Evolutionary conservation across 2,888 invertebrate genomes (phyloP), one percentile per base, ranked within the genome.

Genomic region (Mesorhabditis sp.): DNA sequence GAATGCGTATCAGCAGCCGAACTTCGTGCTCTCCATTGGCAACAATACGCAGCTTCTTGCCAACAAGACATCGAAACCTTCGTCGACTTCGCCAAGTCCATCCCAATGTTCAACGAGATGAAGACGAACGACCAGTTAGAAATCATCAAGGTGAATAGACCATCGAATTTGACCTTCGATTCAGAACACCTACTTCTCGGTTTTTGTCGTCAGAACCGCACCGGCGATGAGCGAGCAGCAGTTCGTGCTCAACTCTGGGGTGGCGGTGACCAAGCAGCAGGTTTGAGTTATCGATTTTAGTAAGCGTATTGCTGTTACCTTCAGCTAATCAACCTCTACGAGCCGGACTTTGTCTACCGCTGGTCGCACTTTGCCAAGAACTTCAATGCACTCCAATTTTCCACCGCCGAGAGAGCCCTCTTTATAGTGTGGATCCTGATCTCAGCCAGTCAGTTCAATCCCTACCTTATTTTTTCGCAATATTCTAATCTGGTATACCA

Each of bases 81-180:
- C n/a, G 73, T 76, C 3, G 62, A 63, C 3, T 75, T 74, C 44
- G 70, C 71, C 4, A 74, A 71, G 50, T 15, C 63, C 4, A 70
- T 77, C 45, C 73, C 77, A 1, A 65, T 67, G 1, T 69, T 76
- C 66, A 58, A 45, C 7, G 10, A 4, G 0, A 5, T 77, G 13
- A 13, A 61, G 0, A 6, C 71, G 10, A 42, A 63, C 10, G 75
- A 77, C 45, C 73, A 74, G 50, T 72, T 72, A 15, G 28, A 42
- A 6, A 65, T 75, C 0, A 69, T 77, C 28, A 75, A 75, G 65
- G 70, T 65, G 58, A 50, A 13, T 50, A 1, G 58, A 50, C n/a
- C 58, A 50, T 13, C 7, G 58, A 13, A 50, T 13, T 13, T 50
- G 10, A 50, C 7, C 7, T n/a, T 50, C n/a, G 7, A 50, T 50